Conservation (phyloP, 2,888 invertebrate species). For the Ommatoiulus sabulosus region DNA sequence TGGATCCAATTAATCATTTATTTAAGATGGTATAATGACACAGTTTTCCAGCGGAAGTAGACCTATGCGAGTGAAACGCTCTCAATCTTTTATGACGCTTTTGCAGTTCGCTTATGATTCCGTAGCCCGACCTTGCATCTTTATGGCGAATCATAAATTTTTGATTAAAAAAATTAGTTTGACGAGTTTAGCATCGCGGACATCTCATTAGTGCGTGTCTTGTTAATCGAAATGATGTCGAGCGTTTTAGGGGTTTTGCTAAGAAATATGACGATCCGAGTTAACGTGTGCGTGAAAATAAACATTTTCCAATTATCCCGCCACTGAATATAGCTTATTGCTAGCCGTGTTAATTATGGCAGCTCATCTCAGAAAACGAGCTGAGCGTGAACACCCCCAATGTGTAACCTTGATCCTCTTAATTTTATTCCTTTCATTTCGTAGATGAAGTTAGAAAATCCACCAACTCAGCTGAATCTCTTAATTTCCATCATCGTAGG, state of each 20-base stretch:
- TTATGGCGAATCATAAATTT: not conserved
- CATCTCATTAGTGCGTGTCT: not conserved
- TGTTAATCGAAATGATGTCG: constrained; percentile 26
- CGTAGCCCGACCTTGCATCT: not conserved
- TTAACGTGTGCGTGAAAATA: not conserved
- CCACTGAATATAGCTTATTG: not conserved
- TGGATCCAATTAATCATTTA: constrained; percentile 38
- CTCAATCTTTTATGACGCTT: constrained; percentile 7
- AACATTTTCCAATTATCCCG: constrained; percentile 31
- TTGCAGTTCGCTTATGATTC: not conserved
- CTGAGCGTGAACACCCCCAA: not conserved
- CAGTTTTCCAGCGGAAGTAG: not conserved
- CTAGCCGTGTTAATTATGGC: not conserved
- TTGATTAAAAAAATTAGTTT: not conserved
- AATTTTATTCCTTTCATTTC: not conserved
- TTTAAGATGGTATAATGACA: not conserved
- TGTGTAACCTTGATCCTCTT: too few species aligned
- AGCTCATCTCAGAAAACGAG: not conserved
- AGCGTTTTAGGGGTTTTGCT: not conserved
- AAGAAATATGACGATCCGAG: not conserved
- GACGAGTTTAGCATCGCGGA: not conserved
- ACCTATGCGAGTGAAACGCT: not conserved
- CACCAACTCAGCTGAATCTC: not conserved
- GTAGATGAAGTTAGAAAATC: not conserved
- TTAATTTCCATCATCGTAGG: too few species aligned